Conservation (phyloP, 2,888 invertebrate species). For the Fissipunctia ypsillon region DNA sequence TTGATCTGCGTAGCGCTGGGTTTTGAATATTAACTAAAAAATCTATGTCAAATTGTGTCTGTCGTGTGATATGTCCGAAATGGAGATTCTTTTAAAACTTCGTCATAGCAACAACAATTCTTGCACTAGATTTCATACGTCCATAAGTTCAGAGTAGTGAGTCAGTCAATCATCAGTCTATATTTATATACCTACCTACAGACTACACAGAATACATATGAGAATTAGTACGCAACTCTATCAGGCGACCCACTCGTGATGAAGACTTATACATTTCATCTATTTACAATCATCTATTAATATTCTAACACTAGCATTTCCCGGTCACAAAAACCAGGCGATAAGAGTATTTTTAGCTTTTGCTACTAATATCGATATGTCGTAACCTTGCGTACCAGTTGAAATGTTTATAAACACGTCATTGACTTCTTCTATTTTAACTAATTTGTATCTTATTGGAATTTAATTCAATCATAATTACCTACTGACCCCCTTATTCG, state of each 20-base stretch:
- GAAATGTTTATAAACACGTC: slow-evolving; percentile 22
- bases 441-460: slow-evolving; percentile 8
- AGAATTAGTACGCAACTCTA: slow-evolving; percentile 24
- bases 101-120: slow-evolving; percentile 29
- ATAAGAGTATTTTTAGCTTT: slow-evolving; percentile 46
- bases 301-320: slow-evolving; percentile 47
- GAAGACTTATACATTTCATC: slow-evolving; percentile 23
- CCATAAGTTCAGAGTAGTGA: slow-evolving; percentile 43
- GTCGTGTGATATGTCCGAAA: not conserved
- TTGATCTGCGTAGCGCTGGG: not conserved
- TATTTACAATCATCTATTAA: slow-evolving; percentile 37
- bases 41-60: not conserved
- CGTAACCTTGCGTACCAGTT: slow-evolving; percentile 49
- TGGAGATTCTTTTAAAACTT: not conserved
- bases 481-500: too few relatives aligned
- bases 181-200: slow-evolving; percentile 31
- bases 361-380: slow-evolving; percentile 24
- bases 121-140: slow-evolving; percentile 24
- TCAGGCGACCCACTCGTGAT: slow-evolving; percentile 42
- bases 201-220: too few relatives aligned
- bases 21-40: not conserved
- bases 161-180: slow-evolving; percentile 41
- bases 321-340: slow-evolving; percentile 46
- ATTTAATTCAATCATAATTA: slow-evolving; percentile 31
- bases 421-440: slow-evolving; percentile 10